phyloP scores from a whole-genome alignment of 2,888 invertebrate species.

The Tetragonula carbonaria region DNA sequence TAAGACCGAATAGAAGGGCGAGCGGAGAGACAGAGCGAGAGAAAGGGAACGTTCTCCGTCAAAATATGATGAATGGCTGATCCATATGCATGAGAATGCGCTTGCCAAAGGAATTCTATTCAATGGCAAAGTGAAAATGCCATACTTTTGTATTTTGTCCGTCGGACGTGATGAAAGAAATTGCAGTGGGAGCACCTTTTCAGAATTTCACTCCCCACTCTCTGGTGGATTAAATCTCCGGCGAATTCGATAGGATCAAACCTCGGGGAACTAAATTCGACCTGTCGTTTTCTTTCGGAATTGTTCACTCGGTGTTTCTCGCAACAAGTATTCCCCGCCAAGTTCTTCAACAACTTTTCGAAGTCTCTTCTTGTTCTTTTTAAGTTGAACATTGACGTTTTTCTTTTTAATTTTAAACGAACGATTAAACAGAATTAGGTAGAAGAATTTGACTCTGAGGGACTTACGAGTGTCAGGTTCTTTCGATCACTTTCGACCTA shows the following conservation, averaged over 20 bases:
- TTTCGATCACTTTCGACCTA: too few species aligned
- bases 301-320: background rate
- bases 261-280: background rate
- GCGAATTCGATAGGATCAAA: slow-evolving; percentile 11
- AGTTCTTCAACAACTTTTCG: background rate
- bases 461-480: too few species aligned
- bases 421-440: background rate
- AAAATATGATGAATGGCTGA: slow-evolving; percentile 62
- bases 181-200: background rate
- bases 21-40: slow-evolving; percentile 5
- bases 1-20: slow-evolving; percentile 31
- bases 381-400: background rate
- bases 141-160: slow-evolving; percentile 39
- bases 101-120: slow-evolving; percentile 40
- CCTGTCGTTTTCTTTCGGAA: background rate
- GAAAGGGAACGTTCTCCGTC: slow-evolving; percentile 38
- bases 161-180: slow-evolving; percentile 20
- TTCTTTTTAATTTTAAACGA: background rate
- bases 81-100: slow-evolving; percentile 64
- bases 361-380: background rate
- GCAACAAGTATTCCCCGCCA: background rate
- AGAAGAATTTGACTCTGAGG: too few species aligned
- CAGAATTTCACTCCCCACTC: background rate
- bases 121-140: slow-evolving; percentile 41
- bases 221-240: slow-evolving; percentile 9